Base-by-base conservation (phyloP, 2,113 vertebrate genomes). In the Odobenus rosmarus region DNA sequence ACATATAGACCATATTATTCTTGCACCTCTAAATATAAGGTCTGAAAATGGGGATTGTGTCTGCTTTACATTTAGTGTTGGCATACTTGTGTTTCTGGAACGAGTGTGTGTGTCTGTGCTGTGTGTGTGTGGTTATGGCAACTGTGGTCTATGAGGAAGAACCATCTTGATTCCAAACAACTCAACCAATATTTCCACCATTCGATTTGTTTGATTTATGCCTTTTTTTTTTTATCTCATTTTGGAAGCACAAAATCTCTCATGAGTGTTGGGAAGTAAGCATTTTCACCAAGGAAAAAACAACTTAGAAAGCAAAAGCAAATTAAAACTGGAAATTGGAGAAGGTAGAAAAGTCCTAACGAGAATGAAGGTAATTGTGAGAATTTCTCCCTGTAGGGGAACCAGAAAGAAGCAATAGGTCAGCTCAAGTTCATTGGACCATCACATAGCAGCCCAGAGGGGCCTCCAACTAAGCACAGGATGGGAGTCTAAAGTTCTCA, bases 221-320 rank as follows among this genome's bases (percentile, higher is more conserved):
- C 51, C 21, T 42, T 93, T 53, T 95, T 39, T 39, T 74, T 11
- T 16, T 1, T 3, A 6, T 57, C 15, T 87, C 49, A 69, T 82
- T 95, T 95, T 96, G 46, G 83, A 93, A 51, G 64, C 39, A 83
- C n/a, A 53, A 92, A 86, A 16, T 49, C 15, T 13, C 12, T 62
- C 26, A 14, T 91, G 36, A 93, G 53, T 67, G 14, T n/a, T 85
- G n/a, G 71, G 55, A 83, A 88, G 51, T 55, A 87, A 72, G 53
- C 87, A 21, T 90, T 90, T 88, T 83, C 18, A 36, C 57, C 51
- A 42, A 67, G 46, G 23, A 88, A 53, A n/a, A 42, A 51, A 84
- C 71, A 94, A 74, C 4, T 28, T 21, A 69, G 59, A 46, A 15
- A 90, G 72, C 46, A 85, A 80, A 87, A 67, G 6, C 49, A 21